These are phyloP conservation scores for Zele albiditarsus DNA, from an alignment of 2,888 invertebrate species.

Conservation along the genomic window DNA sequence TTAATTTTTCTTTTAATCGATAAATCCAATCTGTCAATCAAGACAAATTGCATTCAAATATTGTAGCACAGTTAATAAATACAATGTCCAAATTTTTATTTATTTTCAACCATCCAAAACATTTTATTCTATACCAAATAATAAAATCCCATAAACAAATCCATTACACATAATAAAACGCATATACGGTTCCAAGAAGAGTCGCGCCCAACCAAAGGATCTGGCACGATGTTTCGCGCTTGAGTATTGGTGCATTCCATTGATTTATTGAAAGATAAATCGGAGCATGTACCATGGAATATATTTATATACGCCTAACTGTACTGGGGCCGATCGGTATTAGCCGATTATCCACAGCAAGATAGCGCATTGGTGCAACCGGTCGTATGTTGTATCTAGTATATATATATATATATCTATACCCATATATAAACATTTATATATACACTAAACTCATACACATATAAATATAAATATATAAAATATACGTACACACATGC, in stretches of 20 bases:
- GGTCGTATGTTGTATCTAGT: constrained; percentile 57
- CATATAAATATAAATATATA: constrained; percentile 3
- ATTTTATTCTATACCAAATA: too few relatives aligned
- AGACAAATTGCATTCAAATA: too few relatives aligned
- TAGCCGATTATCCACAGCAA: constrained; percentile 51
- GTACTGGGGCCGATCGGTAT: constrained; percentile 50
- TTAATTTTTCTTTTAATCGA: too few relatives aligned
- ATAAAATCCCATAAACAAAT: background rate
- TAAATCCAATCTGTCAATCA: too few relatives aligned
- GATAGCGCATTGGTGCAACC: constrained; percentile 60
- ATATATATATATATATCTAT: constrained; percentile 39
- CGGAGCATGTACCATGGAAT: constrained; percentile 26
- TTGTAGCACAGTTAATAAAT: too few relatives aligned
- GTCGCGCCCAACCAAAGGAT: constrained; percentile 22
- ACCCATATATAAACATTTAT: constrained; percentile 41
- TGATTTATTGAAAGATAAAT: constrained; percentile 45
- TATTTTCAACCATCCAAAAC: too few relatives aligned
- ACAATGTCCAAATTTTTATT: too few relatives aligned
- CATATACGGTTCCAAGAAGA: constrained; percentile 17
- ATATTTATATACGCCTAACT: constrained; percentile 48
- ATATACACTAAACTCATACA: background rate
- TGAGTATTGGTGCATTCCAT: constrained; percentile 21
- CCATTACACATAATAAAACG: background rate
- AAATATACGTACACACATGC: background rate
- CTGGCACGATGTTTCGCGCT: background rate